Conservation (phyloP, 1,140 invertebrate genomes). For the Tetramorium simillimum region DNA sequence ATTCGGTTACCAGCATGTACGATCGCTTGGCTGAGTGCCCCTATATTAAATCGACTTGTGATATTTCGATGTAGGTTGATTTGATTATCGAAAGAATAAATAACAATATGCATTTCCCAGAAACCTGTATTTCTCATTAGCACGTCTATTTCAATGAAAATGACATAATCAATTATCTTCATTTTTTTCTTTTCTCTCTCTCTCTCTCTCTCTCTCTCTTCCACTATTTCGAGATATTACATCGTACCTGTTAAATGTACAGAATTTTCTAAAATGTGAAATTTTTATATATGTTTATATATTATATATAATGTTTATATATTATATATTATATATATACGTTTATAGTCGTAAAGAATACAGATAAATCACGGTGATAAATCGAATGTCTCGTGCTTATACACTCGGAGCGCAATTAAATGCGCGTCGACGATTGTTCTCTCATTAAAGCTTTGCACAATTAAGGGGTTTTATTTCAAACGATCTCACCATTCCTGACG, state of each 20-base stretch:
- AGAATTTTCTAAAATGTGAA: neutral
- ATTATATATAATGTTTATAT: no score
- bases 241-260: no score
- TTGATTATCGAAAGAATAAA: neutral
- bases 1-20: conserved; percentile 35
- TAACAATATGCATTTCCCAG: neutral
- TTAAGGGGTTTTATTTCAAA: conserved; percentile 10
- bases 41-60: conserved; percentile 29
- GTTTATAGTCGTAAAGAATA: neutral
- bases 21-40: conserved; percentile 6
- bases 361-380: neutral
- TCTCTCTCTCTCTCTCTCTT: no score
- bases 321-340: no score
- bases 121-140: neutral
- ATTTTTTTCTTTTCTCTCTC: neutral
- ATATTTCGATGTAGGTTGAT: neutral
- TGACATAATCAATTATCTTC: neutral
- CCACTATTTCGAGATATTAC: no score
- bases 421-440: neutral
- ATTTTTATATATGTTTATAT: neutral
- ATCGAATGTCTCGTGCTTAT: neutral
- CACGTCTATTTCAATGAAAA: neutral
- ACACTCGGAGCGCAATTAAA: neutral
- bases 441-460: conserved; percentile 12
- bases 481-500: conserved; percentile 3